These are phyloP conservation scores for Laticauda laticaudata DNA, from an alignment of 2,113 vertebrate species.

Conservation along the genomic window DNA sequence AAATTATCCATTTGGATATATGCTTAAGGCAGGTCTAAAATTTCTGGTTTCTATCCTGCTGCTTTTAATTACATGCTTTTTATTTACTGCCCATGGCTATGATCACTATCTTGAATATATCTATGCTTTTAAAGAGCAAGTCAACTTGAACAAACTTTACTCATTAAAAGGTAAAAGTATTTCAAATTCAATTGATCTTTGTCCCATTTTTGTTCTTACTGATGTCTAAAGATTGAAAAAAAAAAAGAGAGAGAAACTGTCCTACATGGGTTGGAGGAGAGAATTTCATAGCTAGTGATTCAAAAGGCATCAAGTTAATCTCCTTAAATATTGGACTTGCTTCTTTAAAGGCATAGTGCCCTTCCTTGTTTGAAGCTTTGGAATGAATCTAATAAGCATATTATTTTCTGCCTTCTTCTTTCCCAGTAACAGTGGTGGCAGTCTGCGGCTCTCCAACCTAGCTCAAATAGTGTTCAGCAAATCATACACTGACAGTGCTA, in stretches of 20 bases:
- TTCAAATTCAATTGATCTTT: background rate
- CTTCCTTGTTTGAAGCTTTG: background rate
- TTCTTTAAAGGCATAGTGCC: background rate
- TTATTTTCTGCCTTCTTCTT: background rate
- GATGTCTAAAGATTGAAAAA: background rate
- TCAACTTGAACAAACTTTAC: background rate
- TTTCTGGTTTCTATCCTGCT: background rate
- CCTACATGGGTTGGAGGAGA: background rate
- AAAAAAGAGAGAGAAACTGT: background rate
- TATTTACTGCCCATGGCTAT: background rate
- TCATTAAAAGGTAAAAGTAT: background rate
- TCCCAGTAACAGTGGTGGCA: background rate
- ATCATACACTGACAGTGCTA: background rate
- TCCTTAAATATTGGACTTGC: background rate
- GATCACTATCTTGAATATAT: background rate
- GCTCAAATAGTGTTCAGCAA: background rate
- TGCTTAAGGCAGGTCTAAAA: background rate
- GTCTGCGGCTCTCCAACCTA: background rate
- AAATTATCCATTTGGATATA: background rate
- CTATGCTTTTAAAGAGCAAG: background rate
- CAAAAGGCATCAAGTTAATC: background rate
- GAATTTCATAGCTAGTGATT: background rate
- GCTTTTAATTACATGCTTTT: background rate
- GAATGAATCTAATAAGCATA: background rate
- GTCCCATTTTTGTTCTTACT: background rate